A percentile compares a stretch with the other conserved stretches of the same genome.
Evolutionary conservation across 1,140 invertebrate genomes (phyloP).

Genomic region (Conus ventricosus): DNA sequence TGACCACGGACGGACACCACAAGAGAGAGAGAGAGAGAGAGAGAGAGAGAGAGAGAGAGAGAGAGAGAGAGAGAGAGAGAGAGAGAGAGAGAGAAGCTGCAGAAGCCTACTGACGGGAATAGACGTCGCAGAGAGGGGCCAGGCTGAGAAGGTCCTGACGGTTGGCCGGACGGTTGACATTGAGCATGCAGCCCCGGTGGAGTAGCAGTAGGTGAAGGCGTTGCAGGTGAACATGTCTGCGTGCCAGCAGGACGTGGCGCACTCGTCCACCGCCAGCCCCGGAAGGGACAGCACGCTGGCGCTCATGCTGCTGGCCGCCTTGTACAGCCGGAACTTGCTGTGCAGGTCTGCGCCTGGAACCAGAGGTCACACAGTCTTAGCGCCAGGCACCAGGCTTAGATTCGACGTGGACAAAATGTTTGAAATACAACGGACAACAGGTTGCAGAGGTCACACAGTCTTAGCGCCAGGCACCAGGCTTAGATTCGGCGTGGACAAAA

Average conservation of each 20-base stretch:
- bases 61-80: no score
- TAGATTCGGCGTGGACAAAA: background rate
- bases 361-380: background rate
- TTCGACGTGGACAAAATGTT: background rate
- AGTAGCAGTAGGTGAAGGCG: conserved; percentile 56
- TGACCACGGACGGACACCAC: no score
- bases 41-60: no score
- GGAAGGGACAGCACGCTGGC: conserved; percentile 3
- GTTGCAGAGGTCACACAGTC: background rate
- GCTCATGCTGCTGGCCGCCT: background rate
- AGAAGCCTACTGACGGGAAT: conserved; percentile 41
- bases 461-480: background rate
- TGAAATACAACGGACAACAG: background rate
- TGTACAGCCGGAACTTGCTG: conserved; percentile 12
- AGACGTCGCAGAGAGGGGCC: conserved; percentile 46
- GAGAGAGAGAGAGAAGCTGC: no score
- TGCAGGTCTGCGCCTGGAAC: background rate
- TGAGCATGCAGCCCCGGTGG: conserved; percentile 49
- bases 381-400: background rate
- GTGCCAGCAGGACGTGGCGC: conserved; percentile 47
- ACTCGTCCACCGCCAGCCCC: conserved; percentile 56
- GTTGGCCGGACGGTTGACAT: conserved; percentile 43
- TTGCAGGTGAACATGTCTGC: conserved; percentile 47
- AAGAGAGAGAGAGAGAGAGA: no score
- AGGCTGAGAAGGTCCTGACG: conserved; percentile 27